Conservation (phyloP, 2,888 invertebrate species). For the Coleophora deauratella region DNA sequence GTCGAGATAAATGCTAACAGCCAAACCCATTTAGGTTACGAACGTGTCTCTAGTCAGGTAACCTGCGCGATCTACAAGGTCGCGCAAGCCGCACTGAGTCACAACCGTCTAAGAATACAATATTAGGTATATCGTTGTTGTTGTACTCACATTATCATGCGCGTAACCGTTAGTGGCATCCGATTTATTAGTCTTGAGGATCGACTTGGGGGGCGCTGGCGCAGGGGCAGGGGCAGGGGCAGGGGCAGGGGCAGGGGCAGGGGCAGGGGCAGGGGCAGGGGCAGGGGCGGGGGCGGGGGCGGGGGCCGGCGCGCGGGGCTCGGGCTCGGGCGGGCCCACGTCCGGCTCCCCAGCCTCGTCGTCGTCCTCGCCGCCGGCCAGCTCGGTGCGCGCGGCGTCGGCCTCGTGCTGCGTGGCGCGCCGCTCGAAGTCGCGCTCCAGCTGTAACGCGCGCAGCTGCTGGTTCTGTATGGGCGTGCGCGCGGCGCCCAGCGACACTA, state of each 20-base stretch:
- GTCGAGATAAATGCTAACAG: too few species aligned
- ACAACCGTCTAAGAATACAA: too few species aligned
- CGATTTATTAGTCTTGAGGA: conserved; percentile 57
- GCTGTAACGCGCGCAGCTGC: conserved; percentile 87
- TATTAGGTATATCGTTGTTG: too few species aligned
- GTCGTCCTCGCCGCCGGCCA: conserved; percentile 32
- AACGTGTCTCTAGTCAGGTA: too few species aligned
- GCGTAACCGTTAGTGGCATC: conserved; percentile 55
- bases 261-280: conserved; percentile 19
- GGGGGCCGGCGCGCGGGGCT: conserved; percentile 17
- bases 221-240: conserved; percentile 14
- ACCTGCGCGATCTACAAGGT: too few species aligned
- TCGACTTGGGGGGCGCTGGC: conserved; percentile 58
- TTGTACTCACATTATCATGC: too few species aligned
- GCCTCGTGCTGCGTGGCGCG: conserved; percentile 82
- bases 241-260: conserved; percentile 12
- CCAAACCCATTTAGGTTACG: too few species aligned
- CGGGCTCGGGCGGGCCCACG: conserved; percentile 11
- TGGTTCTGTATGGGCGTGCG: conserved; percentile 89
- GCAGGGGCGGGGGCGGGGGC: conserved; percentile 36
- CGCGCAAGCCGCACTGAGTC: too few species aligned
- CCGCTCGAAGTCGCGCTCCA: conserved; percentile 96
- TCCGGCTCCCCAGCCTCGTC: conserved; percentile 25
- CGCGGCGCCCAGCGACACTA: conserved; percentile 76
- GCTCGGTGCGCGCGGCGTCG: conserved; percentile 31